Evolutionary conservation across 2,888 invertebrate species (phyloP), one percentile per base, ranked within the genome.

Genomic region (Anthophora plumipes): DNA sequence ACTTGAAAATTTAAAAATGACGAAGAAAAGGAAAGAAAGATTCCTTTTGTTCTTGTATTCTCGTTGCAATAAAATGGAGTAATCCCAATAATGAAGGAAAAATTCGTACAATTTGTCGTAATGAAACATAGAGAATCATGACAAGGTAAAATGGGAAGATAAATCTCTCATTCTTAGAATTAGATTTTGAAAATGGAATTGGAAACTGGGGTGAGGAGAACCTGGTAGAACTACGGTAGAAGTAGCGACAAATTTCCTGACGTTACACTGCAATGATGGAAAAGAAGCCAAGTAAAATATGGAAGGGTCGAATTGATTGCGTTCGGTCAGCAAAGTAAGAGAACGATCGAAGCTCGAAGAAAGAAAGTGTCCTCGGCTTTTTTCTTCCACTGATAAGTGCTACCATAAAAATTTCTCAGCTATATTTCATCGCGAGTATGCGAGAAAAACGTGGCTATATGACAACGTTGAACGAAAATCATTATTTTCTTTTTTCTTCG

Each of bases 351-450:
- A 31, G n/a, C 12, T 0, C 0, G n/a, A 20, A 14, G 67, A 20
- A 55, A 55, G n/a, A 37, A 43, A 50, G 7, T n/a, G 12, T n/a
- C 43, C 31, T 31, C 31, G 31, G 31, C 8, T 43, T 67, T 55
- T 67, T 52, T n/a, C 41, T 5, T 11, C 14, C 3, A 17, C 14
- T 43, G 25, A 67, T 43, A 55, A 55, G 25, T 25, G 31, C 9
- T 14, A n/a, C 25, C 14, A 25, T 55, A 55, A 67, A 67, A 67
- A 55, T 67, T 55, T 55, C 1, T n/a, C 55, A 41, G 31, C 31
- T 20, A 43, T 31, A 55, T 67, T 67, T 55, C 20, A 31, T 67
- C 54, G 39, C 25, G 14, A 14, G 25, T 31, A 12, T 12, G 17
- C 17, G 6, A n/a, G 11, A 6, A n/a, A 25, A 8, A 52, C 7